Evolutionary conservation across 2,888 invertebrate genomes (phyloP).

Genomic region (Stratiomys singularior): DNA sequence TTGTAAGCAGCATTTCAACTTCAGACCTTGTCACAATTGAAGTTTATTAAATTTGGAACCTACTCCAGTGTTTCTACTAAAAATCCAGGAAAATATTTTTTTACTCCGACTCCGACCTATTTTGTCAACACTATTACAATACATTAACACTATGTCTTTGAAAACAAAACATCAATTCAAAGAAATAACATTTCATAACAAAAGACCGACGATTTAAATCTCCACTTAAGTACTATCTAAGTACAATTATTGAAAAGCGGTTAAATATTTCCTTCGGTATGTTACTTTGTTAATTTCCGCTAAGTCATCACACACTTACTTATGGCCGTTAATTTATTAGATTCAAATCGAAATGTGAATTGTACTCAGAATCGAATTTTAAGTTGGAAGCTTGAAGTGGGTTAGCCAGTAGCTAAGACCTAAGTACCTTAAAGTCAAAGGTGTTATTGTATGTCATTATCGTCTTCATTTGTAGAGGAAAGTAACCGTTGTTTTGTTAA

Average conservation of each 20-base stretch:
- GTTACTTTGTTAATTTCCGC: neutral
- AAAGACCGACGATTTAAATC: no score
- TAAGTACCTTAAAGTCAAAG: neutral
- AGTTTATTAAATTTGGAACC: no score
- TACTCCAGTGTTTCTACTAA: constrained; percentile 54
- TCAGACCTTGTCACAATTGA: no score
- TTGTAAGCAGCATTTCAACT: no score
- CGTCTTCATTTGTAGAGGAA: neutral
- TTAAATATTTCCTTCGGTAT: constrained; percentile 12
- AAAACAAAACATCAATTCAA: no score
- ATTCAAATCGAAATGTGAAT: neutral
- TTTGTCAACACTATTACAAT: no score
- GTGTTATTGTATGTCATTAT: neutral
- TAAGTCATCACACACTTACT: neutral
- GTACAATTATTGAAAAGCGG: constrained; percentile 8
- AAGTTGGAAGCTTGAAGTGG: constrained; percentile 25
- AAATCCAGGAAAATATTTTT: neutral
- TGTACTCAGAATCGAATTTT: neutral
- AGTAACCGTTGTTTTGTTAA: no score
- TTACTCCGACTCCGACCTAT: neutral
- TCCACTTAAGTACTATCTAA: neutral
- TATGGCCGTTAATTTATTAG: neutral
- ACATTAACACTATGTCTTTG: no score
- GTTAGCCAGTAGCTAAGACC: constrained; percentile 27
- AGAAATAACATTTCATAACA: no score